These are phyloP conservation scores for Melipona beecheii DNA, from an alignment of 2,888 invertebrate genomes.

Conservation along the genomic window DNA sequence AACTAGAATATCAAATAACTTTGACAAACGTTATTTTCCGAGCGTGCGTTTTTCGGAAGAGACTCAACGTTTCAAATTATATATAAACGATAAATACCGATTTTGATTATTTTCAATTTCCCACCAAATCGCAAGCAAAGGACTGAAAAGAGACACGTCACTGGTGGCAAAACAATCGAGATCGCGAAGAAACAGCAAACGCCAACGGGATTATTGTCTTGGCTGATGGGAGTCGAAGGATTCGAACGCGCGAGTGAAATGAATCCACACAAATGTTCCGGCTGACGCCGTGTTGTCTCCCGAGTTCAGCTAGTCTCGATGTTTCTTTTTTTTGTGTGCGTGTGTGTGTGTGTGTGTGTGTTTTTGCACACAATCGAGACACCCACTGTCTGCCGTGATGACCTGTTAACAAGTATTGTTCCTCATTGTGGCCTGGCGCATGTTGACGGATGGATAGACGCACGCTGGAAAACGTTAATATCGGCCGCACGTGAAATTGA, in stretches of 20 bases:
- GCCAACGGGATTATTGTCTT: not conserved
- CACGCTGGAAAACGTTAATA: conserved; percentile 57
- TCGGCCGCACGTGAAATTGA: conserved; percentile 45
- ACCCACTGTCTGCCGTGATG: conserved; percentile 38
- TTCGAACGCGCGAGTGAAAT: not conserved
- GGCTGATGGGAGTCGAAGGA: not conserved
- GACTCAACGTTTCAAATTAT: not conserved
- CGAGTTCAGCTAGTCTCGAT: conserved; percentile 5
- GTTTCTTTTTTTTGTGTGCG: conserved; percentile 5
- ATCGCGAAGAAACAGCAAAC: not conserved
- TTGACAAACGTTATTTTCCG: not conserved
- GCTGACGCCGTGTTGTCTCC: conserved; percentile 21
- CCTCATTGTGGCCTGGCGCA: conserved; percentile 46
- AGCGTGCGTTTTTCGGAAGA: not conserved
- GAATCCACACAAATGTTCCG: conserved; percentile 3
- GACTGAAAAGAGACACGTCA: not conserved
- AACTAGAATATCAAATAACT: not conserved
- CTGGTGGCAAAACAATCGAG: not conserved
- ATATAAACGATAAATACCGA: not conserved
- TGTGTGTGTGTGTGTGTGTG: not conserved
- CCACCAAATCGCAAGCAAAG: not conserved
- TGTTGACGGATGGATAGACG: conserved; percentile 57
- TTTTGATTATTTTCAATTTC: not conserved
- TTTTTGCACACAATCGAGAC: conserved; percentile 17
- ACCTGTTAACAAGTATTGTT: conserved; percentile 56